Conservation (phyloP, 2,113 vertebrate genomes). For the Dicaeum eximium region DNA sequence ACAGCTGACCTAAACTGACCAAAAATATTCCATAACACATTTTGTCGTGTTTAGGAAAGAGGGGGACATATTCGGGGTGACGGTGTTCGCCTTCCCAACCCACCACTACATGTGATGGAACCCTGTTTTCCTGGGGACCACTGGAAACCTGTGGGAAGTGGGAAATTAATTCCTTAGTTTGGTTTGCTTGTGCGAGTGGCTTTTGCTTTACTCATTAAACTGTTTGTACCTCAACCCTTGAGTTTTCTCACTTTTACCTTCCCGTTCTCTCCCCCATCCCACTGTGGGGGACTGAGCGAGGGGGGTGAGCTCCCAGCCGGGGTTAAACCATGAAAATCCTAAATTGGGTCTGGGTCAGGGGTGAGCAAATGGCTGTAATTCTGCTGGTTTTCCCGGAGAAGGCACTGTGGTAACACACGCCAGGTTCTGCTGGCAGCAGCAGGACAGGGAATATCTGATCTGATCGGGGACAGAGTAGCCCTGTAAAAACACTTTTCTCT, state of each 20-base stretch:
- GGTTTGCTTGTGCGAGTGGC: not conserved
- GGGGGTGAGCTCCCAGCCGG: not conserved
- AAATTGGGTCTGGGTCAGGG: not conserved
- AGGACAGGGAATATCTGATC: not conserved
- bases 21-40: not conserved
- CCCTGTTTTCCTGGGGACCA: not conserved
- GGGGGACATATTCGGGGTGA: not conserved
- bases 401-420: not conserved
- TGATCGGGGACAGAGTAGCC: not conserved
- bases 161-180: not conserved
- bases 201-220: not conserved
- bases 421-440: not conserved
- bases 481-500: not conserved
- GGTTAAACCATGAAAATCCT: not conserved
- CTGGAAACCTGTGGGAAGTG: not conserved
- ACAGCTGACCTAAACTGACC: not conserved
- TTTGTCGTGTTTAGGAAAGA: not conserved
- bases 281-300: accelerated
- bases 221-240: not conserved
- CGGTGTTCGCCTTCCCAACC: not conserved
- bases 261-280: not conserved
- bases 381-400: not conserved
- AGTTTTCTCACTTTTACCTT: not conserved
- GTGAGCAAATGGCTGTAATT: not conserved
- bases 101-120: not conserved